phyloP scores from a whole-genome alignment of 30 jellyfish, hydroid and myxozoan genomes.

The Aurelia sp. region DNA sequence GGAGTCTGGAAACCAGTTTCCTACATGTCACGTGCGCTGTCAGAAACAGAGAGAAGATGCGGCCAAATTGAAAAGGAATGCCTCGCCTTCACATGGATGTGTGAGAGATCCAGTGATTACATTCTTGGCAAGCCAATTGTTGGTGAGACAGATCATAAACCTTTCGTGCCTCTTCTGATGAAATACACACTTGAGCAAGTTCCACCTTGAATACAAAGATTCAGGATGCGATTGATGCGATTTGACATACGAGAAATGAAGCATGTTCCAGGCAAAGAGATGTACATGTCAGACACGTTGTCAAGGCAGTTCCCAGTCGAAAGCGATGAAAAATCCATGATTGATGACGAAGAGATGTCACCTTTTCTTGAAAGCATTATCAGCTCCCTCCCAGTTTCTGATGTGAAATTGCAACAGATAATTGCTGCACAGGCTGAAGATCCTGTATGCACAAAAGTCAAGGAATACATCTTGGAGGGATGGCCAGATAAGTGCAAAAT shows the following conservation, averaged over 20 bases:
- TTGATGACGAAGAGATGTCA: constrained; percentile 3
- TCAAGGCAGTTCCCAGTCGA: too few relatives aligned
- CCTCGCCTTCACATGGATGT: constrained; percentile 21
- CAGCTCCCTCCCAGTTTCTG: constrained; percentile 13
- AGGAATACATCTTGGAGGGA: constrained; percentile 9
- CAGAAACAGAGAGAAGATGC: constrained; percentile 15
- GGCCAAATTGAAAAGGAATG: constrained; percentile 23
- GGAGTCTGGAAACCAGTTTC: constrained; percentile 19
- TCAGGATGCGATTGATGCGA: constrained; percentile 30
- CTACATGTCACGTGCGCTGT: constrained; percentile 5
- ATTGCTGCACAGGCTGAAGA: constrained; percentile 22
- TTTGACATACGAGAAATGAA: constrained; percentile 18
- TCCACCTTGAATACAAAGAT: constrained; percentile 9
- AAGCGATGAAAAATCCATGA: too few relatives aligned
- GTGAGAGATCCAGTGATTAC: constrained; percentile 23
- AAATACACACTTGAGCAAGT: constrained; percentile 19
- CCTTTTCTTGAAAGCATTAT: constrained; percentile 22
- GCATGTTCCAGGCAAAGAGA: not conserved
- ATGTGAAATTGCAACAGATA: constrained; percentile 19
- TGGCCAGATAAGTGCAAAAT: constrained; percentile 32
- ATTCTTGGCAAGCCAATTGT: too few relatives aligned
- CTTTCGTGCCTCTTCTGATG: not conserved
- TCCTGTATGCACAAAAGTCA: constrained; percentile 13
- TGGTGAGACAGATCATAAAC: too few relatives aligned
- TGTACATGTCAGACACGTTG: too few relatives aligned